Percentiles rank a stretch among this genome's conserved stretches.
Evolutionary conservation across 2,113 vertebrate genomes (phyloP).

Genomic region (Symphodus melops): DNA sequence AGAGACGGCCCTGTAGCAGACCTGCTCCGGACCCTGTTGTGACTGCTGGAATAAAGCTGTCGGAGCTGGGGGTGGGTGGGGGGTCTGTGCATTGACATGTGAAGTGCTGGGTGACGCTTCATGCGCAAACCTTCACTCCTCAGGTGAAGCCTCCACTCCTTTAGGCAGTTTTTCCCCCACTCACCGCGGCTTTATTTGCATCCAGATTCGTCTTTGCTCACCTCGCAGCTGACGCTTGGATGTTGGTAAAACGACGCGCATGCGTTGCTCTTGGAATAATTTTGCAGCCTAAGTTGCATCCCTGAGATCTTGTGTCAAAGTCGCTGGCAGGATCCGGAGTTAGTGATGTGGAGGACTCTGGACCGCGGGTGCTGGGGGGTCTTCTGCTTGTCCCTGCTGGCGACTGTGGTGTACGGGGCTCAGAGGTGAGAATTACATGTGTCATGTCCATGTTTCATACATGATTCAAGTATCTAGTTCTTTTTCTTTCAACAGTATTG

Average conservation of each 20-base stretch:
- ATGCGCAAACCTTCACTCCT: conserved; percentile 31
- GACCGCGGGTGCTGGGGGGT: conserved; percentile 78
- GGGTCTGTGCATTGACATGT: conserved; percentile 12
- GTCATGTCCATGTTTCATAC: neutral
- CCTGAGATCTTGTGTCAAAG: conserved; percentile 73
- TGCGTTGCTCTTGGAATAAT: conserved; percentile 81
- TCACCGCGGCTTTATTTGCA: neutral
- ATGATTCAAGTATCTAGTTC: neutral
- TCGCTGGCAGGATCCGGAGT: conserved; percentile 69
- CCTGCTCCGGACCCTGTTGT: conserved; percentile 38
- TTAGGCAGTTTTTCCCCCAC: neutral
- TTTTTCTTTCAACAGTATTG: conserved; percentile 19
- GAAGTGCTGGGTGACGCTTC: conserved; percentile 36
- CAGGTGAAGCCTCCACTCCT: conserved; percentile 51
- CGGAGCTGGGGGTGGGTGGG: neutral
- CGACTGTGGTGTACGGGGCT: conserved; percentile 85
- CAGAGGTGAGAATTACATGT: conserved; percentile 84
- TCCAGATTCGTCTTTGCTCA: conserved; percentile 24
- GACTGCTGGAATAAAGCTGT: conserved; percentile 24
- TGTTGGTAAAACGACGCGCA: conserved; percentile 79
- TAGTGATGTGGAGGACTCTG: conserved; percentile 83
- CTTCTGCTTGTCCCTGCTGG: conserved; percentile 81
- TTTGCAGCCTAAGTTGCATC: conserved; percentile 84
- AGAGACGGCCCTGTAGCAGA: conserved; percentile 18
- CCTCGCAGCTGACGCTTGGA: conserved; percentile 75